These are phyloP conservation scores for Oscheius myriophilus DNA, from an alignment of 2,888 invertebrate genomes.

Conservation along the genomic window DNA sequence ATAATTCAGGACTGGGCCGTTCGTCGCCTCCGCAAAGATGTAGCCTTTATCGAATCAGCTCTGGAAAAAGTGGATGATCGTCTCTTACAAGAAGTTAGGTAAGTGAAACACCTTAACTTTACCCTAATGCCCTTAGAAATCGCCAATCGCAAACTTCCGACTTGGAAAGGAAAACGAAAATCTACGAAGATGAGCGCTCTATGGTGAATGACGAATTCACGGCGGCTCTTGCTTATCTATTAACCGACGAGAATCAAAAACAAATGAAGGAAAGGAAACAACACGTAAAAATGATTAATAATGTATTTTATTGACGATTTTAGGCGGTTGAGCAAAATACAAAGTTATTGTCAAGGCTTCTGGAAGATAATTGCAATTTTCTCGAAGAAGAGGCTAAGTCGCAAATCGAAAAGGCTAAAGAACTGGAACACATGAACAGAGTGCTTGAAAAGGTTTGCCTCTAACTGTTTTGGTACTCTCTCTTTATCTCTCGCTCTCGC, in stretches of 20 bases:
- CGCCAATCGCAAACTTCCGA: no score
- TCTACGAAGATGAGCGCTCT: slow-evolving; percentile 8
- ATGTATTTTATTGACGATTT: not conserved
- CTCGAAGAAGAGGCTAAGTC: not conserved
- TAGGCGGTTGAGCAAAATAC: slow-evolving; percentile 12
- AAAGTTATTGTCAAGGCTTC: not conserved
- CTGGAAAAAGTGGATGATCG: slow-evolving; percentile 4
- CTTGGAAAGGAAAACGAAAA: slow-evolving; percentile 1
- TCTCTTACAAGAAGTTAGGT: slow-evolving; percentile 11
- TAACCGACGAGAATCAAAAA: slow-evolving; percentile 9
- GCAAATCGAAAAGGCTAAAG: slow-evolving; percentile 2
- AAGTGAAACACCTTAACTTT: not conserved
- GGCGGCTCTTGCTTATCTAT: not conserved
- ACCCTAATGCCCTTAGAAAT: no score
- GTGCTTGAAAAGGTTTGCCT: slow-evolving; percentile 8
- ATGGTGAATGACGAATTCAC: slow-evolving; percentile 15
- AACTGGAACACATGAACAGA: not conserved
- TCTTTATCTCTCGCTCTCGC: not conserved
- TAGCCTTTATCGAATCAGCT: slow-evolving; percentile 12
- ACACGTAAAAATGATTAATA: not conserved
- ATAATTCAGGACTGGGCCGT: slow-evolving; percentile 16
- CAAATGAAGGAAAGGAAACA: slow-evolving; percentile 10
- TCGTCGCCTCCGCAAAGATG: slow-evolving; percentile 9
- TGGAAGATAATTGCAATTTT: slow-evolving; percentile 10
- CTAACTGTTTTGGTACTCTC: not conserved